phyloP scores from a whole-genome alignment of 1,140 invertebrate genomes.

The Ephestia elutella region DNA sequence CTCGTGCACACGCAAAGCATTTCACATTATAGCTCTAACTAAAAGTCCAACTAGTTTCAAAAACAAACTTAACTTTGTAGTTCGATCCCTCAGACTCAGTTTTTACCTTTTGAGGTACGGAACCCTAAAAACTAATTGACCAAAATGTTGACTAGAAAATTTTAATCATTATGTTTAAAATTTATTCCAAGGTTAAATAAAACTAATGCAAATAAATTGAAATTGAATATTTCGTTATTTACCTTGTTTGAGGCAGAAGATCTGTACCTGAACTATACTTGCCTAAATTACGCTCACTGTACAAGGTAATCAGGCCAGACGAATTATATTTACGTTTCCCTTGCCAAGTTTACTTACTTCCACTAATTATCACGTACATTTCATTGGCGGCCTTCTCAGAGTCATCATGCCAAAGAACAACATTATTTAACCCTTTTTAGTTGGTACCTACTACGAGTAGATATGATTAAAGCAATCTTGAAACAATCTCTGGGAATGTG shows the following conservation, averaged over 20 bases:
- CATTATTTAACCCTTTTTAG: background rate
- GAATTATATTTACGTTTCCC: background rate
- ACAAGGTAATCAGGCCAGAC: background rate
- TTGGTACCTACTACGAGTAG: conserved; percentile 4
- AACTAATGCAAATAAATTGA: no score
- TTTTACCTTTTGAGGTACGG: no score
- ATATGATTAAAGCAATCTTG: background rate
- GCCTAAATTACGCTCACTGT: background rate
- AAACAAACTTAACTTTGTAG: no score
- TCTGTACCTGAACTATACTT: background rate
- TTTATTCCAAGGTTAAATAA: no score
- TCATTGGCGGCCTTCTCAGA: background rate
- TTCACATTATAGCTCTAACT: no score
- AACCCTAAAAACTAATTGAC: no score
- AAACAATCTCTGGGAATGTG: background rate
- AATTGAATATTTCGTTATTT: background rate
- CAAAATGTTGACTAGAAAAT: no score
- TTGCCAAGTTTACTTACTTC: background rate
- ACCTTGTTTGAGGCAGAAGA: background rate
- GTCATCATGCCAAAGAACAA: background rate
- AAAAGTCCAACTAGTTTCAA: no score
- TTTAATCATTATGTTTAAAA: no score
- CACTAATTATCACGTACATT: background rate
- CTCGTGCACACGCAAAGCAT: no score
- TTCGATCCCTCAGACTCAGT: no score